Conservation (phyloP, 1,140 invertebrate species). For the Pissodes strobi region DNA sequence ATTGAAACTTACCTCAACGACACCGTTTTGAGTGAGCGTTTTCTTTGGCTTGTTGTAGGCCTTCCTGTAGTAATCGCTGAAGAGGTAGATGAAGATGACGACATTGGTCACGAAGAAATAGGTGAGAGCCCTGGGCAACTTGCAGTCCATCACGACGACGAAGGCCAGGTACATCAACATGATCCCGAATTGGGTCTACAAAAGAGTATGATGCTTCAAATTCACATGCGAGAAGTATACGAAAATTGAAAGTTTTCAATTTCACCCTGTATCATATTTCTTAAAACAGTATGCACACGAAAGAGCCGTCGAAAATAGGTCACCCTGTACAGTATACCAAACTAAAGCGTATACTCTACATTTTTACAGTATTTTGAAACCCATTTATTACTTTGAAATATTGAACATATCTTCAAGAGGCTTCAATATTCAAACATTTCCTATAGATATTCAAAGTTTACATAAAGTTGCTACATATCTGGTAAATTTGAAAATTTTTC, state of each 20-base stretch:
- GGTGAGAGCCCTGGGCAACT: constrained; percentile 61
- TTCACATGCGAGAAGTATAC: not conserved
- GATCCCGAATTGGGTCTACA: constrained; percentile 62
- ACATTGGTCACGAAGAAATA: constrained; percentile 65
- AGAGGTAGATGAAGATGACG: constrained; percentile 63
- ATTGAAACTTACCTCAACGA: not conserved
- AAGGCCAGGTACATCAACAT: constrained; percentile 60
- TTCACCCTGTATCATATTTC: not conserved
- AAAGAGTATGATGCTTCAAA: no score
- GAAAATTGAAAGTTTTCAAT: not conserved
- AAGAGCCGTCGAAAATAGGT: no score
- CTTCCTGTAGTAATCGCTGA: constrained; percentile 63
- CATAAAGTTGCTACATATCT: no score
- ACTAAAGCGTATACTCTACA: no score
- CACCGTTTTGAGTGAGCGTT: not conserved
- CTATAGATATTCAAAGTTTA: no score
- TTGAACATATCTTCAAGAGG: no score
- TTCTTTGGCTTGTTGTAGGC: constrained; percentile 56
- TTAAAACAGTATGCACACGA: no score
- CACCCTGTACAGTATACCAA: no score
- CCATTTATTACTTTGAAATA: no score
- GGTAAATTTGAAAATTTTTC: no score
- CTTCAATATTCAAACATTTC: no score
- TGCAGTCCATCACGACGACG: constrained; percentile 62
- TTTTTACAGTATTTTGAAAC: no score